Conservation (phyloP, 2,888 invertebrate species). For the Drosophila multiciliata region DNA sequence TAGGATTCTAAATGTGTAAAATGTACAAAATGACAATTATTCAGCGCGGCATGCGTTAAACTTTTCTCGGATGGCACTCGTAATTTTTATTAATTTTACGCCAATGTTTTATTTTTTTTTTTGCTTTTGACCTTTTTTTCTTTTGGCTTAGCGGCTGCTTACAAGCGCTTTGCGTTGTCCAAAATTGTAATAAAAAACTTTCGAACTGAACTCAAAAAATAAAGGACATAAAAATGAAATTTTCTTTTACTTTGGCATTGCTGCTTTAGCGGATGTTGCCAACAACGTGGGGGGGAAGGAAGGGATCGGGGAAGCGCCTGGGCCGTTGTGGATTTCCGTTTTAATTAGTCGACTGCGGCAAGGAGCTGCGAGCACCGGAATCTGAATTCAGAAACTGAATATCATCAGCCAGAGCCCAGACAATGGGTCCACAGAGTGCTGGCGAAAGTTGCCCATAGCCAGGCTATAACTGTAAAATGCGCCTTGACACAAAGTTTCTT, state of each 20-base stretch:
- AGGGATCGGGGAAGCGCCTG: slow-evolving; percentile 9
- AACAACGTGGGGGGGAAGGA: neutral
- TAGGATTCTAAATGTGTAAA: slow-evolving; percentile 25
- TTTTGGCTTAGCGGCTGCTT: slow-evolving; percentile 68
- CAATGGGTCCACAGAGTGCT: slow-evolving; percentile 52
- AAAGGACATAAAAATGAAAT: slow-evolving; percentile 68
- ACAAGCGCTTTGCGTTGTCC: slow-evolving; percentile 72
- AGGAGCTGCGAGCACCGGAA: slow-evolving; percentile 33
- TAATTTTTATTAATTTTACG: slow-evolving; percentile 78
- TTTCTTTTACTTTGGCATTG: slow-evolving; percentile 73
- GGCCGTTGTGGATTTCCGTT: slow-evolving; percentile 78
- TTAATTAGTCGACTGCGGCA: slow-evolving; percentile 74
- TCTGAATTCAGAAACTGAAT: slow-evolving; percentile 64
- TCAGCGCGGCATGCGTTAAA: slow-evolving; percentile 60
- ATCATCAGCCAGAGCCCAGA: slow-evolving; percentile 36
- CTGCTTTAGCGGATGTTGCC: slow-evolving; percentile 69
- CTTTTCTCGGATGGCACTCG: slow-evolving; percentile 63
- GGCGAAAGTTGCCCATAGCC: slow-evolving; percentile 73
- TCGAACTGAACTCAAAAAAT: slow-evolving; percentile 21
- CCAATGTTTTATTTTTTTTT: slow-evolving; percentile 38
- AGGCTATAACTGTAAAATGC: slow-evolving; percentile 77
- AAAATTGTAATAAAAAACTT: slow-evolving; percentile 61
- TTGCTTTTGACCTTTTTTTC: slow-evolving; percentile 4
- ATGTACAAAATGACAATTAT: slow-evolving; percentile 53
- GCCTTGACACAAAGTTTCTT: slow-evolving; percentile 75